phyloP scores from a whole-genome alignment of 2,797 vertebrate species.

The Myoxocephalus aenaeus region DNA sequence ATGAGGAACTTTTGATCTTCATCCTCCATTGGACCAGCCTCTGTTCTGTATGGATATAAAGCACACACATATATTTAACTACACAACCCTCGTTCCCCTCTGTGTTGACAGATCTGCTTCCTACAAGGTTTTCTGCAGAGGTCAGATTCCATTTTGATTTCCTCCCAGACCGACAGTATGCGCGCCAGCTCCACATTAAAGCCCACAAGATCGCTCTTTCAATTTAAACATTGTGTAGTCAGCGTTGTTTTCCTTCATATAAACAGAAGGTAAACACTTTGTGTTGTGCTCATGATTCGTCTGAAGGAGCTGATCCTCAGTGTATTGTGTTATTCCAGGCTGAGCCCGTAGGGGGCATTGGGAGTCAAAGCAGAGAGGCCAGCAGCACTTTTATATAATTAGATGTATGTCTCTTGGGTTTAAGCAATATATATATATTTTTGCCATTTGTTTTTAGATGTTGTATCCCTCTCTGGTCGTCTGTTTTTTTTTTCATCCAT shows the following conservation, averaged over 20 bases:
- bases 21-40: not conserved
- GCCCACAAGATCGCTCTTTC: conserved; percentile 2
- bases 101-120: not conserved
- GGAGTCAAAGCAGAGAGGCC: not conserved
- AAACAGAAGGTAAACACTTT: conserved; percentile 21
- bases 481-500: not conserved
- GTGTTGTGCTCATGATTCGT: conserved; percentile 6
- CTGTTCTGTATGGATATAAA: not conserved
- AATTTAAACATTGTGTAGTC: conserved; percentile 39
- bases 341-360: not conserved
- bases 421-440: not conserved
- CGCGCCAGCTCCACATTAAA: conserved; percentile 16
- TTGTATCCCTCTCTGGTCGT: not conserved
- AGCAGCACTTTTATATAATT: not conserved
- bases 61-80: not conserved
- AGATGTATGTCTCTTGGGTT: not conserved
- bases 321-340: conserved; percentile 9
- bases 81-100: rapidly evolving
- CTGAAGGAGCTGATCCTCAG: conserved; percentile 5
- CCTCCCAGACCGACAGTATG: conserved; percentile 8
- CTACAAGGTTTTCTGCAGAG: not conserved
- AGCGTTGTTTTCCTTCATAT: conserved; percentile 40
- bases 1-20: no score
- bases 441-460: not conserved
- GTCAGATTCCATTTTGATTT: conserved; percentile 42